Conservation (phyloP, 2,888 invertebrate genomes). For the Ectemnius lituratus region DNA sequence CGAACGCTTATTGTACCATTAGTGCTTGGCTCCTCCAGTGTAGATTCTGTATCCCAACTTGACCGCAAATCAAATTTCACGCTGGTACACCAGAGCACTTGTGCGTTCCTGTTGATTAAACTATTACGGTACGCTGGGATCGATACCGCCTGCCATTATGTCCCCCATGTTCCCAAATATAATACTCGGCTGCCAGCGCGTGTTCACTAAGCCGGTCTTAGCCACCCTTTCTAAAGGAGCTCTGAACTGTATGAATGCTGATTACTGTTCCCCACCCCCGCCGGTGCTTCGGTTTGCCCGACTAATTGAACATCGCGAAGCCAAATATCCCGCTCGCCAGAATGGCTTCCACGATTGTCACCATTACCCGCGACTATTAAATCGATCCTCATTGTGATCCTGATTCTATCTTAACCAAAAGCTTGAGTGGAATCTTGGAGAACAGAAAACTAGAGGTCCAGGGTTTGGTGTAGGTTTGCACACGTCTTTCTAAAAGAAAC, state of each 20-base stretch:
- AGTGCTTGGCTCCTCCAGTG: too few species aligned
- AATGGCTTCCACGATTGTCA: background rate
- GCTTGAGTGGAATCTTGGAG: conserved; percentile 3
- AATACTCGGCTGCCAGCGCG: conserved; percentile 30
- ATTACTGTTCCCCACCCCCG: conserved; percentile 27
- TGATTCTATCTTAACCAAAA: background rate
- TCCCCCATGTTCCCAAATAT: conserved; percentile 32
- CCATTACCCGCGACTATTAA: background rate
- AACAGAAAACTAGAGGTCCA: background rate
- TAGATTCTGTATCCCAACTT: background rate
- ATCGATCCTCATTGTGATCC: background rate
- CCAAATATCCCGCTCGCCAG: background rate
- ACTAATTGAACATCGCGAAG: conserved; percentile 42
- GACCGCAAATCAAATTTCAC: background rate
- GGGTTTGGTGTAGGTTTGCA: background rate
- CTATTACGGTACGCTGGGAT: conserved; percentile 9
- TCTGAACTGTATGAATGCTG: conserved; percentile 27
- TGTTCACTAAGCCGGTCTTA: conserved; percentile 30
- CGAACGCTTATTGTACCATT: too few species aligned
- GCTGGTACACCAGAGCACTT: too few species aligned
- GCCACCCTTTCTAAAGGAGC: conserved; percentile 29
- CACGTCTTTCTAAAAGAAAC: conserved; percentile 18
- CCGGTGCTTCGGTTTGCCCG: conserved; percentile 18
- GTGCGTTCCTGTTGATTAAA: conserved; percentile 5
- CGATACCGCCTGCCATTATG: conserved; percentile 20